Percentiles rank a stretch among this genome's conserved stretches.
phyloP scores from a whole-genome alignment of 2,113 vertebrate genomes.

The Synchiropus splendidus region DNA sequence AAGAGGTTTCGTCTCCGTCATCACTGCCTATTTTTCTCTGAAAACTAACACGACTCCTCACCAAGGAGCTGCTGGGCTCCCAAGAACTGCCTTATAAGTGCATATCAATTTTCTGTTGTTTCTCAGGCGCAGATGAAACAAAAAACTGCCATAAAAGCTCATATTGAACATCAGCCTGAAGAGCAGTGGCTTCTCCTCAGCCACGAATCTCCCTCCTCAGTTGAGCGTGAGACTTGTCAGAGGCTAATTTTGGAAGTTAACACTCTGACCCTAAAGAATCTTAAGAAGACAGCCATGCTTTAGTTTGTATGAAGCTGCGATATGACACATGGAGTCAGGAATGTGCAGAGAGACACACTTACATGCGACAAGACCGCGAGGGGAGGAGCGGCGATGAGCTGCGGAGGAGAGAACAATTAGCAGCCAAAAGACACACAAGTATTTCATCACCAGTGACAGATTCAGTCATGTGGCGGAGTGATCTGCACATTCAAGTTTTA shows the following conservation, averaged over 20 bases:
- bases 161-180: too few species aligned
- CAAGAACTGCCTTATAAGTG: constrained; percentile 33
- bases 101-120: constrained; percentile 17
- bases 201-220: neutral
- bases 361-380: constrained; percentile 39
- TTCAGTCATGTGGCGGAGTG: too few species aligned
- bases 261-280: constrained; percentile 6
- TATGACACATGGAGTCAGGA: constrained; percentile 39
- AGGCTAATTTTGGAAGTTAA: constrained; percentile 1
- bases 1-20: constrained; percentile 14
- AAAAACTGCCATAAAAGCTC: neutral
- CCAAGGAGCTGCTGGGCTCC: constrained; percentile 31
- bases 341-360: constrained; percentile 54
- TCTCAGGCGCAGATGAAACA: neutral
- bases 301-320: constrained; percentile 42
- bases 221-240: constrained; percentile 1
- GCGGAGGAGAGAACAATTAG: constrained; percentile 27
- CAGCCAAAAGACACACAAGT: constrained; percentile 35
- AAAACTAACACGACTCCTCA: constrained; percentile 34
- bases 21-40: constrained; percentile 28
- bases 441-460: constrained; percentile 20
- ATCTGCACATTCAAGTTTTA: too few species aligned
- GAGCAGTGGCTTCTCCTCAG: neutral
- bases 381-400: constrained; percentile 7
- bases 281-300: constrained; percentile 29